Evolutionary conservation across 2,797 vertebrate genomes (phyloP), one percentile per base, ranked within the genome.

Genomic region (Euphonia xanthogaster): DNA sequence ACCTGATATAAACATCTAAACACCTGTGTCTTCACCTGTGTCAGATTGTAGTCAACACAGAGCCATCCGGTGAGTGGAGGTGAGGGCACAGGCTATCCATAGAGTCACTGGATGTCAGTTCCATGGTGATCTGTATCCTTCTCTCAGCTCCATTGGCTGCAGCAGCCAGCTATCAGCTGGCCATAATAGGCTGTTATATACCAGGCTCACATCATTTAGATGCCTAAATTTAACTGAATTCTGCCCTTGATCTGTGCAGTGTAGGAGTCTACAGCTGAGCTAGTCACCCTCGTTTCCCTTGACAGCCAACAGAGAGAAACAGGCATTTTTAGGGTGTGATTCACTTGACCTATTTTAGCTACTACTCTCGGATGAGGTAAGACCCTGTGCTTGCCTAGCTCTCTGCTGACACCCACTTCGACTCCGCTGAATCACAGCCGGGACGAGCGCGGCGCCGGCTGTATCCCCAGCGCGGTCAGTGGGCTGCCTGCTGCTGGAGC

Each of bases 261-360:
- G 96, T 96, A 80, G 95, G 95, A 89, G 96, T 94, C 93, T 88
- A 47, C 81, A 88, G 91, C 87, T 82, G 75, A 94, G 93, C 84
- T 42, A 91, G 62, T 90, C 88, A 92, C 89, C 78, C 95, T 94
- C 61, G 1, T 96, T 96, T 95, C 72, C 72, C 82, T 80, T 94
- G 94, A 93, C 93, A 96, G 89, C 85, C 85, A 96, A 67, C 87
- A 58, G 94, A 85, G 66, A 86, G 84, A 96, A 95, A 88, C 21
- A 88, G 90, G 82, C 94, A 91, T 94, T 95, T 97, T 97, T 94
- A 96, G 93, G 89, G 87, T 94, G 94, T 97, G 96, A 97, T 88
- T 96, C 95, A 95, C 80, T 95, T 97, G 96, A 97, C 96, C 96
- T 96, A 97, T 97, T 97, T 97, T 97, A 94, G 90, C 82, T 95